These are phyloP conservation scores for Laterallus jamaicensis DNA, from an alignment of 2,113 vertebrate genomes.

Conservation along the genomic window DNA sequence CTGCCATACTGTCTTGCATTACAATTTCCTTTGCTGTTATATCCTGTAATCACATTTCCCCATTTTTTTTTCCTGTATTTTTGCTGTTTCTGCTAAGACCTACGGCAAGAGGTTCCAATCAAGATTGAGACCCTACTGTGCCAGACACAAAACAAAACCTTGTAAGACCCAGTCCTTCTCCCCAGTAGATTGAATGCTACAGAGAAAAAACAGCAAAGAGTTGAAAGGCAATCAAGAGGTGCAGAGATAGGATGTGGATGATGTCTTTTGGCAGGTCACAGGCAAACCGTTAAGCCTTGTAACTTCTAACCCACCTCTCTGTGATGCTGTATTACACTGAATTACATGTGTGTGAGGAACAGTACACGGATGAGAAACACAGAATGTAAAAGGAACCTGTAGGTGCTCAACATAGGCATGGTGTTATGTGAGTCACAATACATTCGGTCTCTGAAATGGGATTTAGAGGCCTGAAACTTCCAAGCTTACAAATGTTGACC, in stretches of 20 bases:
- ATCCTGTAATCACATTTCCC: background rate
- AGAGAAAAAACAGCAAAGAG: background rate
- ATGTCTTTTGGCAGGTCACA: background rate
- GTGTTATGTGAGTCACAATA: background rate
- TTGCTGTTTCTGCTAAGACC: slow-evolving; percentile 4
- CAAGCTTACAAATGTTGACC: background rate
- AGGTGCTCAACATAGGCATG: background rate
- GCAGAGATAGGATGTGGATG: background rate
- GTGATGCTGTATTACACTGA: background rate
- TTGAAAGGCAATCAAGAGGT: background rate
- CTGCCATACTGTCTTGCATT: background rate
- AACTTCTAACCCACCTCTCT: background rate
- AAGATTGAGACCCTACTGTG: background rate
- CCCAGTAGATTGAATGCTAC: background rate
- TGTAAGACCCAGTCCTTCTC: background rate
- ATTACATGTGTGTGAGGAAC: background rate
- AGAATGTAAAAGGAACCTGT: background rate
- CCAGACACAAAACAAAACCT: background rate
- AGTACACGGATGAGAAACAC: background rate
- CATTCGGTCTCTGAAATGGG: background rate
- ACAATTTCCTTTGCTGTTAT: background rate
- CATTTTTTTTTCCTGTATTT: background rate
- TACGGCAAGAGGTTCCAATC: background rate
- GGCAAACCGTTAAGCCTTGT: background rate
- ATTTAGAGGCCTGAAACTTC: background rate